A percentile compares a stretch with the other conserved stretches of the same genome.
phyloP scores from a whole-genome alignment of 2,888 invertebrate species.

The Callosobruchus maculatus region DNA sequence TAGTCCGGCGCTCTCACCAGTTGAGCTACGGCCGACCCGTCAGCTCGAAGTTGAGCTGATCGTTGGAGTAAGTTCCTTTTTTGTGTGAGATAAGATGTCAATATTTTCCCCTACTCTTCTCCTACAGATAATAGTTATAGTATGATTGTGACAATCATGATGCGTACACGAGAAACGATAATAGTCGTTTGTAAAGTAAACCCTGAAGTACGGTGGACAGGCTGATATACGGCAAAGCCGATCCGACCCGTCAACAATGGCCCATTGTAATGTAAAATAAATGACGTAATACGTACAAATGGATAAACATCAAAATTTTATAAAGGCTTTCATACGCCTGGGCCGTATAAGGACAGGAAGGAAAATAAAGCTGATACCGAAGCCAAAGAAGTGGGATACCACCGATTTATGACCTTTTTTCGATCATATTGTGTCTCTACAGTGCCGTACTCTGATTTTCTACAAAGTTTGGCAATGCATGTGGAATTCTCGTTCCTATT shows the following conservation, averaged over 20 bases:
- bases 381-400: background rate
- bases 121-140: background rate
- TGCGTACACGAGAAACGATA: background rate
- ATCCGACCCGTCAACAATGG: slow-evolving; percentile 11
- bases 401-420: slow-evolving; percentile 1
- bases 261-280: slow-evolving; percentile 13
- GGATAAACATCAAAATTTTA: slow-evolving; percentile 15
- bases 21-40: too few species aligned
- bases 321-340: slow-evolving; percentile 6
- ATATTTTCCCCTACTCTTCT: background rate
- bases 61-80: too few species aligned
- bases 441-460: background rate
- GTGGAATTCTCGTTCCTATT: too few species aligned
- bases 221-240: slow-evolving; percentile 8
- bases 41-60: too few species aligned
- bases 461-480: background rate
- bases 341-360: slow-evolving; percentile 5
- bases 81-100: background rate
- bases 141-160: background rate
- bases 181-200: background rate
- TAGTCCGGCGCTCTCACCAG: too few species aligned
- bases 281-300: slow-evolving; percentile 10
- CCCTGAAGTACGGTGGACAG: background rate
- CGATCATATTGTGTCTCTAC: background rate
- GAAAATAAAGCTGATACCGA: background rate